Conservation (phyloP, 2,888 invertebrate species). For the Biston betularia region DNA sequence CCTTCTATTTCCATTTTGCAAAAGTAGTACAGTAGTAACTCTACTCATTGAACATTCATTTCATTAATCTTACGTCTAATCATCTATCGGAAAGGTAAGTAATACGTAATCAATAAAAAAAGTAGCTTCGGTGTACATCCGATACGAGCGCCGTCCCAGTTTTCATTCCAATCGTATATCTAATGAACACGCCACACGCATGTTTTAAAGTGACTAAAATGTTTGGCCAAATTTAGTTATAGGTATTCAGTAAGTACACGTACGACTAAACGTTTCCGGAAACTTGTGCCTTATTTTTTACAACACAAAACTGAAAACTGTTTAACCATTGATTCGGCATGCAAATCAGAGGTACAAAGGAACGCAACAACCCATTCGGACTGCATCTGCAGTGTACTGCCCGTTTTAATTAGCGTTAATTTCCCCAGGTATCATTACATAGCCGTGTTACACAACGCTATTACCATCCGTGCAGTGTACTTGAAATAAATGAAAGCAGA, state of each 20-base stretch:
- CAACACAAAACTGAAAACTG: not conserved
- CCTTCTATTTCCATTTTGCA: too few relatives aligned
- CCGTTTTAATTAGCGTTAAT: constrained; percentile 52
- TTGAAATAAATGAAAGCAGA: constrained; percentile 25
- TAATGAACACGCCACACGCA: too few relatives aligned
- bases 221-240: too few relatives aligned
- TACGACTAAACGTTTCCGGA: too few relatives aligned
- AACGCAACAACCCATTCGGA: constrained; percentile 34
- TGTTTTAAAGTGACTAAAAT: too few relatives aligned
- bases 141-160: not conserved
- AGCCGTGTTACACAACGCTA: constrained; percentile 43
- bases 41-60: too few relatives aligned
- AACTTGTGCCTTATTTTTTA: not conserved
- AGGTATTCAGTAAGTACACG: too few relatives aligned
- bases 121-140: not conserved
- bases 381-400: constrained; percentile 43
- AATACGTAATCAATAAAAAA: not conserved
- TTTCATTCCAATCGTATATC: too few relatives aligned
- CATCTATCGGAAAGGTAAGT: not conserved
- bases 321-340: not conserved
- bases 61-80: too few relatives aligned
- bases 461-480: constrained; percentile 48
- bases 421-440: constrained; percentile 50
- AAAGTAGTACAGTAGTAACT: too few relatives aligned
- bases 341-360: constrained; percentile 21